phyloP scores from a whole-genome alignment of 2,888 invertebrate species.

The Raillietiella orientalis region DNA sequence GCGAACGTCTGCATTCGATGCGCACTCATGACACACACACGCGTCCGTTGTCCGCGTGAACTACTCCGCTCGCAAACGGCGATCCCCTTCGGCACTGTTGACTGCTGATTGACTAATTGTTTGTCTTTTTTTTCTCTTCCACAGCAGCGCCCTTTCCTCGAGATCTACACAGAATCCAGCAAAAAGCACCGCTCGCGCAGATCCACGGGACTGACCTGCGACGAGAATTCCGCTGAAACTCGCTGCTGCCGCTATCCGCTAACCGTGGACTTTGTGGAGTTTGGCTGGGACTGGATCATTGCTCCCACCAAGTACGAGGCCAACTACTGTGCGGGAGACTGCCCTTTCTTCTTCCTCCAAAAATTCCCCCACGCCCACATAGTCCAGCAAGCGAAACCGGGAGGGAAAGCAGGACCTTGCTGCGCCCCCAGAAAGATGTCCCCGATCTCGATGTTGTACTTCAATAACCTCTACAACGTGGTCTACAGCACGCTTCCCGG shows the following conservation, averaged over 20 bases:
- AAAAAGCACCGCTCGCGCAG: too few relatives aligned
- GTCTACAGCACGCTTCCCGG: conserved; percentile 60
- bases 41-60: too few relatives aligned
- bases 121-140: conserved; percentile 7
- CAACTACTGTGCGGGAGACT: conserved; percentile 83
- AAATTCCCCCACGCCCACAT: conserved; percentile 63
- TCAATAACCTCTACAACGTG: conserved; percentile 55
- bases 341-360: conserved; percentile 54
- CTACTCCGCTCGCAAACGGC: too few relatives aligned
- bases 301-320: conserved; percentile 82
- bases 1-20: too few relatives aligned
- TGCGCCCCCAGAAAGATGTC: conserved; percentile 5
- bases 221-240: conserved; percentile 39
- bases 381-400: conserved; percentile 39
- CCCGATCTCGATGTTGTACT: conserved; percentile 55
- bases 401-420: conserved; percentile 30
- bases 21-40: too few relatives aligned
- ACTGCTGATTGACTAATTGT: conserved; percentile 3
- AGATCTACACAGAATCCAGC: conserved; percentile 9
- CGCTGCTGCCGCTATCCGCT: conserved; percentile 82
- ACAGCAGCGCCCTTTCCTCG: conserved; percentile 10
- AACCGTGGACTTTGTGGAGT: conserved; percentile 67
- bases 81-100: too few relatives aligned
- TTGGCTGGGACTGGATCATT: conserved; percentile 94
- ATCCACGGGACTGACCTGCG: conserved; percentile 56